These are phyloP conservation scores for Stichodactyla mertensii DNA, from an alignment of 64 coral and sea anemone genomes.

Conservation along the genomic window DNA sequence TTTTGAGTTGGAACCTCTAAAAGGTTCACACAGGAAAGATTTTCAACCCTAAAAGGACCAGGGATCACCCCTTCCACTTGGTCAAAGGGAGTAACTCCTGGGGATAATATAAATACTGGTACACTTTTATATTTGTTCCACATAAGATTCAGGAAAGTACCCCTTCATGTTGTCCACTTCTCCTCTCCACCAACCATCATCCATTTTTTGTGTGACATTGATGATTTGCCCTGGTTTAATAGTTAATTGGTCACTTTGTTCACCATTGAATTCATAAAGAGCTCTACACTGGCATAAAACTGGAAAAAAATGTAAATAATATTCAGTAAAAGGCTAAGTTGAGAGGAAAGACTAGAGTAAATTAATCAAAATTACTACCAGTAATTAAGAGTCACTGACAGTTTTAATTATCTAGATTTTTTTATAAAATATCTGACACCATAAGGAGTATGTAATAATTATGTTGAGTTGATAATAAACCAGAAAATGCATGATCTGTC, in stretches of 20 bases:
- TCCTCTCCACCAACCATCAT: conserved; percentile 89
- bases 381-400: too few species aligned
- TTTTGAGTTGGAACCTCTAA: too few species aligned
- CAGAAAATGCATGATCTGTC: too few species aligned
- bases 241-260: conserved; percentile 88
- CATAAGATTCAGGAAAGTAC: conserved; percentile 90
- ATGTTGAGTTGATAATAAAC: too few species aligned
- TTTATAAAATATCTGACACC: too few species aligned
- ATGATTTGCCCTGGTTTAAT: conserved; percentile 88
- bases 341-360: not conserved
- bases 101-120: not conserved
- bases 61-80: too few species aligned
- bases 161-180: conserved; percentile 76
- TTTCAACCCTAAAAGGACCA: too few species aligned
- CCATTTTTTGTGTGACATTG: conserved; percentile 60
- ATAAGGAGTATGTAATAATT: too few species aligned
- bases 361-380: too few species aligned
- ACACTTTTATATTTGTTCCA: conserved; percentile 41
- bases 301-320: conserved; percentile 3
- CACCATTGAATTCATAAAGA: conserved; percentile 85
- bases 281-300: conserved; percentile 64
- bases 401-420: too few species aligned
- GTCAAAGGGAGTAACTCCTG: not conserved
- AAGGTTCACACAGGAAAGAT: too few species aligned
- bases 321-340: not conserved